Base-by-base conservation (phyloP, 2,113 vertebrate species). In the Larimichthys crocea region DNA sequence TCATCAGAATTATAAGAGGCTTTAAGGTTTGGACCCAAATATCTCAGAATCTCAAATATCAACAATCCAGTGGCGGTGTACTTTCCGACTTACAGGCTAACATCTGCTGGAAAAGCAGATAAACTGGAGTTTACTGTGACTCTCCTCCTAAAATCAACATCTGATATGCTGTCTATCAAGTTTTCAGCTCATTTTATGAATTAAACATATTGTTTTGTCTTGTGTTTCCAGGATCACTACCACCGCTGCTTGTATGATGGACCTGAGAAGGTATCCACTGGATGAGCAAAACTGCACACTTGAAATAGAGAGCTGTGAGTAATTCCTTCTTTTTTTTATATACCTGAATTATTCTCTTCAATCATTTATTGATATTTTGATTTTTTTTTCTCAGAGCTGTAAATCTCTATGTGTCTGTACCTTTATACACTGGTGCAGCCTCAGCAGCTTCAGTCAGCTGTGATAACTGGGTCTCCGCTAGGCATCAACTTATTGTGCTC, bases 171-270 rank as follows among this genome's bases (percentile, higher is more conserved):
- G 20, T 71, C 22, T 19, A 24, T 19, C 42, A 11, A 12, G 35
- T 40, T 22, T 14, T 63, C 24, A 70, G 5, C 31, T 35, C 31
- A 35, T 70, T 52, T 2, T 0, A 0, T 62, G 6, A 46, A 35
- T 10, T 61, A 1, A 74, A 31, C 31, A n/a, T 52, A 6, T 63
- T 22, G 16, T 53, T 82, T 5, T 52, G 17, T 67, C 5, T 0
- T 67, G 71, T 94, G 86, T 53, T 93, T 91, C 66, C 90, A 99
- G 98, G 92, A 99, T 99, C 85, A 99, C 98, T 4, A 99, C 98
- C 67, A 99, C 98, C 2, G 98, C 98, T 84, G 98, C 98, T 62
- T 99, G 98, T 73, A 99, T 99, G 98, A 99, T 99, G 98, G 98
- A 99, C 90, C 94, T 99, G 24, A 94, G 98, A 79, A 92, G 97